Evolutionary conservation across 1,140 invertebrate species (phyloP).

Genomic region (Arctopsyche grandis): DNA sequence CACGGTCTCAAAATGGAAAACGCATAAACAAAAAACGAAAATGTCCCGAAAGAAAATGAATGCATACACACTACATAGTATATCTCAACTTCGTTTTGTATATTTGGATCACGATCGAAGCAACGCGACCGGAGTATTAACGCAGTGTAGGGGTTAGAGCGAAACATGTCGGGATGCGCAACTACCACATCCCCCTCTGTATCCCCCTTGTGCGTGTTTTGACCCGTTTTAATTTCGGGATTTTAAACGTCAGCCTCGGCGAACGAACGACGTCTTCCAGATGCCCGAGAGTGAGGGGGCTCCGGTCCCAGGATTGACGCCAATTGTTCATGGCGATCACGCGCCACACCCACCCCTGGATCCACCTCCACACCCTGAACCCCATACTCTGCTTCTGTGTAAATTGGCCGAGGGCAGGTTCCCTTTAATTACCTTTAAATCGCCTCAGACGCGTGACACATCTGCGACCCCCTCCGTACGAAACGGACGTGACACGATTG

Average conservation of each 20-base stretch:
- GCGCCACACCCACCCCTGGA: background rate
- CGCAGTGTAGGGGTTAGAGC: background rate
- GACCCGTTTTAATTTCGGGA: conserved; percentile 40
- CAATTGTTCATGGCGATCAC: conserved; percentile 42
- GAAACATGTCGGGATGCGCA: background rate
- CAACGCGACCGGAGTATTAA: background rate
- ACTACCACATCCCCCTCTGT: background rate
- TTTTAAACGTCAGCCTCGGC: conserved; percentile 31
- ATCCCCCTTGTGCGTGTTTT: conserved; percentile 9
- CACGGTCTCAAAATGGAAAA: too few relatives aligned
- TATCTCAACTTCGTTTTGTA: background rate
- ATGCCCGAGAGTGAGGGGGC: background rate
- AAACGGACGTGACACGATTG: conserved; percentile 13
- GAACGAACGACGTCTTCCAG: conserved; percentile 32
- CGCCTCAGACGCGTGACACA: conserved; percentile 36
- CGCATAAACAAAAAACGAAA: too few relatives aligned
- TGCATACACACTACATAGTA: too few relatives aligned
- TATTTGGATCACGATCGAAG: background rate
- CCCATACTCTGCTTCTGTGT: background rate
- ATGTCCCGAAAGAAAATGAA: too few relatives aligned
- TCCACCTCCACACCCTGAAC: background rate
- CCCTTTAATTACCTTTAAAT: conserved; percentile 47
- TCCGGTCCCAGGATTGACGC: background rate
- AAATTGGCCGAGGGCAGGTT: background rate
- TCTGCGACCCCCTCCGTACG: conserved; percentile 15